A percentile compares a stretch with the other conserved stretches of the same genome.
phyloP scores from a whole-genome alignment of 2,113 vertebrate species.

The Notarius lentiginosus region DNA sequence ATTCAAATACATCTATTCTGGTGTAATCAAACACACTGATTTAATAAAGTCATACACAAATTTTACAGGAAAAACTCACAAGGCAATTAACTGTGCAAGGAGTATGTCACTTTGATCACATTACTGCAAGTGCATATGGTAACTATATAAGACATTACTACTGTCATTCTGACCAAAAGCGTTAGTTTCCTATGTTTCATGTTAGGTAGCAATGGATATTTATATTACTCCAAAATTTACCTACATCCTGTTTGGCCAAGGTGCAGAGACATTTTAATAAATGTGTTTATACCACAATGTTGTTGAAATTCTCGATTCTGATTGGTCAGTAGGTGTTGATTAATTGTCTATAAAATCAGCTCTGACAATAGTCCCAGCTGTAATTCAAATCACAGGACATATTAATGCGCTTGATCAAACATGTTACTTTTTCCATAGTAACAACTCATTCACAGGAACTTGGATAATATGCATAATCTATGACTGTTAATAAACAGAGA shows the following conservation, averaged over 20 bases:
- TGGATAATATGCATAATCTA: not conserved
- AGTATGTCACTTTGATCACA: not conserved
- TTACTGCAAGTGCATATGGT: not conserved
- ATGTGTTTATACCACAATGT: not conserved
- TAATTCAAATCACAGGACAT: not conserved
- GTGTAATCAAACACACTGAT: not conserved
- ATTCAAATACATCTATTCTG: not conserved
- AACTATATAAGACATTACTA: not conserved
- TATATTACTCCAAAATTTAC: not conserved
- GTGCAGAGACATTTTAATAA: not conserved
- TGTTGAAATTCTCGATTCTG: not conserved
- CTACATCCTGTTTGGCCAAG: not conserved
- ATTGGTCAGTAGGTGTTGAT: not conserved
- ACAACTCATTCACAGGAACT: not conserved
- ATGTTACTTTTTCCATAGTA: not conserved
- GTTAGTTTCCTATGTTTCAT: not conserved
- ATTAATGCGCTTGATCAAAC: not conserved
- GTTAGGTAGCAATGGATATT: not conserved
- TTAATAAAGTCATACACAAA: not conserved
- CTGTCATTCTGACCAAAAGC: not conserved
- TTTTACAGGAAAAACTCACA: not conserved
- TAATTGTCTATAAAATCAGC: constrained; percentile 9
- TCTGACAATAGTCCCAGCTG: not conserved
- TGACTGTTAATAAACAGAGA: not conserved
- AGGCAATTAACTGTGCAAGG: not conserved